phyloP scores from a whole-genome alignment of 2,888 invertebrate species.

The Parascotia fuliginaria region DNA sequence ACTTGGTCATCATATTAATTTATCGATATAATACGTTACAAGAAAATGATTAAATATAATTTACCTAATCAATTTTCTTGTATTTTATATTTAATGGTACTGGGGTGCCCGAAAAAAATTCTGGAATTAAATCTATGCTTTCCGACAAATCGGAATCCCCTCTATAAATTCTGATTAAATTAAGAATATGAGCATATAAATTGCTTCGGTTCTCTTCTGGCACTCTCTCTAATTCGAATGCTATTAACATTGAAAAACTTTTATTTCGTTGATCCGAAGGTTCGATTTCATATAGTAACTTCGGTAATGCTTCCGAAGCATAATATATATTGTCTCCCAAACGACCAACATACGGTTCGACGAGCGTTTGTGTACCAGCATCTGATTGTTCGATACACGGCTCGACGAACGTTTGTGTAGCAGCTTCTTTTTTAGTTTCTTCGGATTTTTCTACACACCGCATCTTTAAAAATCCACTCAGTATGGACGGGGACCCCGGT shows the following conservation, averaged over 20 bases:
- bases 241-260: conserved; percentile 9
- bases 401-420: conserved; percentile 9
- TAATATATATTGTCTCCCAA: conserved; percentile 10
- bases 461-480: conserved; percentile 13
- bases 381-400: conserved; percentile 4
- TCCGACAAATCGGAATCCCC: conserved; percentile 3
- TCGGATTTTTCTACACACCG: conserved; percentile 8
- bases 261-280: conserved; percentile 10
- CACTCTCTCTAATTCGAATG: conserved; percentile 12
- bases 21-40: conserved; percentile 8
- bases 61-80: conserved; percentile 15
- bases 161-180: conserved; percentile 5
- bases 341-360: conserved; percentile 12
- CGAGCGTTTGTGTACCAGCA: conserved; percentile 10
- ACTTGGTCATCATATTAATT: conserved; percentile 7
- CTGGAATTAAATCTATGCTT: conserved; percentile 9
- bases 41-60: conserved; percentile 9
- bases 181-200: conserved; percentile 6
- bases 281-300: conserved; percentile 7
- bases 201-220: conserved; percentile 8
- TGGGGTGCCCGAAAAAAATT: conserved; percentile 10
- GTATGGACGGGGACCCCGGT: conserved; percentile 13
- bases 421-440: conserved; percentile 8
- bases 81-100: conserved; percentile 13
- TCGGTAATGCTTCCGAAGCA: conserved; percentile 11